phyloP scores from a whole-genome alignment of 2,888 invertebrate genomes.

The Yponomeuta evonymella region DNA sequence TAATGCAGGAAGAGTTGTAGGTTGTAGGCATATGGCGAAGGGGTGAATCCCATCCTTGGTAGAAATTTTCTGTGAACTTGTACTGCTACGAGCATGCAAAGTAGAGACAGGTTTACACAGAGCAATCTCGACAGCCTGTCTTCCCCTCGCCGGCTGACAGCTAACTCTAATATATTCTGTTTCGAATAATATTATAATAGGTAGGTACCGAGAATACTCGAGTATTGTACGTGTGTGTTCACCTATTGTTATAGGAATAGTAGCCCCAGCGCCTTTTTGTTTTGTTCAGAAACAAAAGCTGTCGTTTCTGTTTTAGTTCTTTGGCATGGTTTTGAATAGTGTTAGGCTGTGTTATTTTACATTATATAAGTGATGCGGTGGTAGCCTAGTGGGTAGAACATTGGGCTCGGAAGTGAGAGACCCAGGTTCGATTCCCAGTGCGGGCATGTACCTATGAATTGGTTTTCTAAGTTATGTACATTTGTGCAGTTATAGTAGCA shows the following conservation, averaged over 20 bases:
- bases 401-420: no score
- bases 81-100: constrained; percentile 14
- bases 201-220: constrained; percentile 28
- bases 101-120: constrained; percentile 11
- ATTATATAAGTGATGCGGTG: no score
- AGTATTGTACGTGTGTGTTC: background rate
- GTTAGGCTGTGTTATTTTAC: no score
- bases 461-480: no score
- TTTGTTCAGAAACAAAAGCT: background rate
- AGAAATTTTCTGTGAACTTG: constrained; percentile 12
- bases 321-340: no score
- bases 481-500: no score
- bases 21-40: background rate
- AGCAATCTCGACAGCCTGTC: constrained; percentile 15
- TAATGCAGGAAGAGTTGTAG: constrained; percentile 1
- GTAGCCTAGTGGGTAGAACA: no score
- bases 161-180: constrained; percentile 64
- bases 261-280: no score
- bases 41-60: background rate
- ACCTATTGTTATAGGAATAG: background rate
- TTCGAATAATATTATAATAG: constrained; percentile 73
- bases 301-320: no score
- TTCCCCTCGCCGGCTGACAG: constrained; percentile 16
- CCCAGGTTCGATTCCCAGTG: no score
- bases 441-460: no score